Percentiles rank a stretch among this genome's conserved stretches.
Conservation (phyloP, 2,797 vertebrate genomes). For the Liasis olivaceus region DNA sequence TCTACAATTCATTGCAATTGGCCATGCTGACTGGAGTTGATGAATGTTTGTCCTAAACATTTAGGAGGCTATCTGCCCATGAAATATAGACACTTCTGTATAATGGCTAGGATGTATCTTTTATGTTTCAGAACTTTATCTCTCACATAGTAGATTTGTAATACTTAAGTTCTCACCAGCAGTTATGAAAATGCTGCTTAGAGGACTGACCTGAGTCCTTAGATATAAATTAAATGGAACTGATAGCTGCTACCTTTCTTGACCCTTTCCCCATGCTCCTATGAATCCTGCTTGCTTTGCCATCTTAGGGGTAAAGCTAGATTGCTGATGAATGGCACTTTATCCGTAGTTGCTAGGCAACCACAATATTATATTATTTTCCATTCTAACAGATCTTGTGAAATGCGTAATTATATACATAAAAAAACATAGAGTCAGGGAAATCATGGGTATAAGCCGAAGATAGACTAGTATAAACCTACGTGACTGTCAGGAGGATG, state of each 20-base stretch:
- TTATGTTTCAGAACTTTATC: not conserved
- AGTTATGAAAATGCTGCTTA: not conserved
- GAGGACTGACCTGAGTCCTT: not conserved
- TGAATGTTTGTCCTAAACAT: not conserved
- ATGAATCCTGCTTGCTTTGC: not conserved
- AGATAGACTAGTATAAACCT: not conserved
- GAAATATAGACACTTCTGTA: not conserved
- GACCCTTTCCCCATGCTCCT: not conserved
- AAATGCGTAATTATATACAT: conserved; percentile 2
- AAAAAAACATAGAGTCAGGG: not conserved
- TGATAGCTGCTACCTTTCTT: not conserved
- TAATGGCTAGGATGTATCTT: not conserved
- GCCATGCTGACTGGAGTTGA: not conserved
- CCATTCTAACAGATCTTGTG: not conserved
- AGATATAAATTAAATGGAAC: not conserved
- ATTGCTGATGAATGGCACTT: not conserved
- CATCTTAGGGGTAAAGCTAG: not conserved
- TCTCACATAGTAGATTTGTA: not conserved
- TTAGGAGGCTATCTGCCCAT: not conserved
- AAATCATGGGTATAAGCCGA: not conserved
- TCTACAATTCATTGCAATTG: not conserved
- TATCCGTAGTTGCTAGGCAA: conserved; percentile 25
- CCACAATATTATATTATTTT: conserved; percentile 2
- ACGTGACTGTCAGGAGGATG: not conserved
- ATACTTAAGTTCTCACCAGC: not conserved